These are phyloP conservation scores for Tribolium freemani DNA, from an alignment of 2,888 invertebrate genomes.

Conservation along the genomic window DNA sequence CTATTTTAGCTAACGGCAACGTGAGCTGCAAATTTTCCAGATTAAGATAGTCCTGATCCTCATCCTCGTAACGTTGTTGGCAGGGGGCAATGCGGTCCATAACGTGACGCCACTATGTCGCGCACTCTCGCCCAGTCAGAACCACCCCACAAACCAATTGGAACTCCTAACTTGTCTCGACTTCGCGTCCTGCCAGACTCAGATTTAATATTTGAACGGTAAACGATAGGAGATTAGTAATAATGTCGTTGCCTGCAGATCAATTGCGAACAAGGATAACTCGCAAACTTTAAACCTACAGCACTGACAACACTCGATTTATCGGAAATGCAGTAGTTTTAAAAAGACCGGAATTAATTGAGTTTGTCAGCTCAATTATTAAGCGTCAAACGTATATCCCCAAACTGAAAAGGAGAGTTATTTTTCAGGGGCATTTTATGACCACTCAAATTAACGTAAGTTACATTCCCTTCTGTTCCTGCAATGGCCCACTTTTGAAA, in stretches of 20 bases:
- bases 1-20: slow-evolving; percentile 1
- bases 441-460: no score
- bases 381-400: no score
- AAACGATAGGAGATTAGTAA: slow-evolving; percentile 5
- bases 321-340: no score
- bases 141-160: slow-evolving; percentile 32
- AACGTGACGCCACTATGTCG: slow-evolving; percentile 46
- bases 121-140: slow-evolving; percentile 29
- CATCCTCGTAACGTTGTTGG: slow-evolving; percentile 15
- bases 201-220: slow-evolving; percentile 31
- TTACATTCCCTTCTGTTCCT: no score
- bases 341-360: no score
- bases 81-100: slow-evolving; percentile 33
- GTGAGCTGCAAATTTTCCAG: slow-evolving; percentile 12
- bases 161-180: slow-evolving; percentile 28
- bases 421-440: no score
- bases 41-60: slow-evolving; percentile 27
- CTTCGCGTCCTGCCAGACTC: slow-evolving; percentile 16
- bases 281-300: no score
- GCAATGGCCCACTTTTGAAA: neutral
- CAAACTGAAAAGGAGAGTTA: no score
- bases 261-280: neutral
- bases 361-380: no score
- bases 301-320: no score
- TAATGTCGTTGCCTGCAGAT: neutral